Conservation (phyloP, 2,888 invertebrate species). For the Darwinula stevensoni region DNA sequence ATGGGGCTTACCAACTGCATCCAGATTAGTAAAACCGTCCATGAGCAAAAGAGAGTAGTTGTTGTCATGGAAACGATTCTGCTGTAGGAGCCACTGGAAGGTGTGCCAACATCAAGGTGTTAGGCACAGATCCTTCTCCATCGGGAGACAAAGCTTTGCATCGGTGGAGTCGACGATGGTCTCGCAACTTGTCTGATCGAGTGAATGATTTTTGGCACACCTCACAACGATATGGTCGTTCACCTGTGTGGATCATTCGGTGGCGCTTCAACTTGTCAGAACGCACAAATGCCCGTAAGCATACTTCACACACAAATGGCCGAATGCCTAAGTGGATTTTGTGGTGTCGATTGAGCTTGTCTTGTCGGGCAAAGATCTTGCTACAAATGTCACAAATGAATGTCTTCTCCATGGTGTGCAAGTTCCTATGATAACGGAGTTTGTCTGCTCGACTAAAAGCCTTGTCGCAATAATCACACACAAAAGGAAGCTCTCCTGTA, state of each 20-base stretch:
- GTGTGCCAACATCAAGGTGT: too few relatives aligned
- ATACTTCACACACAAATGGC: background rate
- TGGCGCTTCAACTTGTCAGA: background rate
- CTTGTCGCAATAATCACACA: background rate
- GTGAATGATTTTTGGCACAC: too few relatives aligned
- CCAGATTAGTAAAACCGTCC: too few relatives aligned
- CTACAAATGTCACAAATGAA: background rate
- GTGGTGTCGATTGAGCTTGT: constrained; percentile 1
- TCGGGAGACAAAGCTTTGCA: too few relatives aligned
- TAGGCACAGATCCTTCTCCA: too few relatives aligned
- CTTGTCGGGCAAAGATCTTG: background rate
- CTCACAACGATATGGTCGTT: too few relatives aligned
- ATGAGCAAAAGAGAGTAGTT: too few relatives aligned
- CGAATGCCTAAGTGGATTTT: background rate
- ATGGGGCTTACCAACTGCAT: too few relatives aligned
- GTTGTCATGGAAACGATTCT: too few relatives aligned
- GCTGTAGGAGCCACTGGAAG: too few relatives aligned
- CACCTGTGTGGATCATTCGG: too few relatives aligned
- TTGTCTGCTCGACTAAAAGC: background rate
- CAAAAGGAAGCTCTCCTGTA: background rate
- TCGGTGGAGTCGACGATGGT: background rate
- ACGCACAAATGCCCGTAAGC: background rate
- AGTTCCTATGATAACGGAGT: background rate
- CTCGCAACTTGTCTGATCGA: background rate
- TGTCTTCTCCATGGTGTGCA: background rate